Base-by-base conservation (phyloP, 2,797 vertebrate species). In the Tenualosa thibaudeaui region DNA sequence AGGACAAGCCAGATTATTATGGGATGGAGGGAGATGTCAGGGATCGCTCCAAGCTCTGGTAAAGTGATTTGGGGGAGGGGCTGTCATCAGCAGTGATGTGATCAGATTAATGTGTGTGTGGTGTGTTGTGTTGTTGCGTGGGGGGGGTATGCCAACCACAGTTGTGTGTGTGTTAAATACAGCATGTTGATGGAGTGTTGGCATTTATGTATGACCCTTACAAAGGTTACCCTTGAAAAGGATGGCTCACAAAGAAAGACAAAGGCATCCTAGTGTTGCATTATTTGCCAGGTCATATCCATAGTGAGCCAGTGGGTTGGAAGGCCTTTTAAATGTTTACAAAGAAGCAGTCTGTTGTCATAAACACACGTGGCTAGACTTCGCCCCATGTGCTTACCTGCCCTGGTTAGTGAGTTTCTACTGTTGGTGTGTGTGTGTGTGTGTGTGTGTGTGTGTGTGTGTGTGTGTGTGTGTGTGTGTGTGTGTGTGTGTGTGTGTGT, bases 41-140 rank as follows among this genome's bases (percentile, higher is more conserved):
- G 37, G 71, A 40, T 78, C 71, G 8, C 71, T 46, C 40, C 6
- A 40, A 78, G 68, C 68, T 1, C 65, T 37, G 26, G 24, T 43
- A 1, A 10, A 37, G 65, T 68, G 31, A 37, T 68, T 37, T 37
- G 65, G 26, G 58, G 31, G 65, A 71, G 31, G 65, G 65, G 71
- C 17, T 78, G 37, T 78, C 71, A 19, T 78, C 71, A 43, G 6
- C 71, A 46, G 71, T 78, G 71, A 75, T 75, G 31, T 75, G 68
- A 75, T 75, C 37, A 78, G 71, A 71, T 5, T 24, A 58, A 22
- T 9, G 58, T 62, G n/a, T 3, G 6, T 24, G n/a, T 62, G 58
- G 5, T 24, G n/a, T 60, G 19, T n/a, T 60, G 22, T 60, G 58
- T n/a, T 60, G n/a, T 60, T n/a, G n/a, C n/a, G 22, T 60, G 31